Conservation (phyloP, 2,888 invertebrate species). For the Abrostola tripartita region DNA sequence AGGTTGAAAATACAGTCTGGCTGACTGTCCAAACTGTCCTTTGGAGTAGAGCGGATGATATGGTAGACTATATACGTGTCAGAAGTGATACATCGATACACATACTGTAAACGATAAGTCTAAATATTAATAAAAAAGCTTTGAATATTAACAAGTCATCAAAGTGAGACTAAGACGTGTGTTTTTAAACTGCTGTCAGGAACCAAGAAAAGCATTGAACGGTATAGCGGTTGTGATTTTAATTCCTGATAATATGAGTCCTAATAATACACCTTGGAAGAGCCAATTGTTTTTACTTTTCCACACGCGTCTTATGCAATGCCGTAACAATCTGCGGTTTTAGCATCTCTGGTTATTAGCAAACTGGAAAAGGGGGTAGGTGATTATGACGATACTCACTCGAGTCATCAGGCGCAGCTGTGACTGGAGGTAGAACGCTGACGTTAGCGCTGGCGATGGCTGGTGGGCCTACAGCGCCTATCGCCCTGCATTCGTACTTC, state of each 20-base stretch:
- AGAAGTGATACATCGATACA: too few species aligned
- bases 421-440: slow-evolving; percentile 79
- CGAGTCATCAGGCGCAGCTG: slow-evolving; percentile 85
- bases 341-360: neutral
- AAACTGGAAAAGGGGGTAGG: neutral
- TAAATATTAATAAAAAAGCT: too few species aligned
- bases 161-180: too few species aligned
- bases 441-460: slow-evolving; percentile 88
- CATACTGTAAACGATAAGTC: too few species aligned
- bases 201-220: too few species aligned
- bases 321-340: too few species aligned
- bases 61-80: too few species aligned
- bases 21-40: too few species aligned
- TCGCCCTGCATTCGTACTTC: slow-evolving; percentile 94
- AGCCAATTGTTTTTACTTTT: neutral
- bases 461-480: slow-evolving; percentile 90
- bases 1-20: too few species aligned
- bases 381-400: slow-evolving; percentile 64
- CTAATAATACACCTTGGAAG: slow-evolving; percentile 1
- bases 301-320: neutral
- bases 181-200: too few species aligned
- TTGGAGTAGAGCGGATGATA: too few species aligned
- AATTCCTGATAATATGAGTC: neutral
- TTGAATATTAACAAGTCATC: too few species aligned
- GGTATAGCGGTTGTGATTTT: neutral